phyloP scores from a whole-genome alignment of 92 coral and sea anemone species.

The Anthopleura xanthogrammica region DNA sequence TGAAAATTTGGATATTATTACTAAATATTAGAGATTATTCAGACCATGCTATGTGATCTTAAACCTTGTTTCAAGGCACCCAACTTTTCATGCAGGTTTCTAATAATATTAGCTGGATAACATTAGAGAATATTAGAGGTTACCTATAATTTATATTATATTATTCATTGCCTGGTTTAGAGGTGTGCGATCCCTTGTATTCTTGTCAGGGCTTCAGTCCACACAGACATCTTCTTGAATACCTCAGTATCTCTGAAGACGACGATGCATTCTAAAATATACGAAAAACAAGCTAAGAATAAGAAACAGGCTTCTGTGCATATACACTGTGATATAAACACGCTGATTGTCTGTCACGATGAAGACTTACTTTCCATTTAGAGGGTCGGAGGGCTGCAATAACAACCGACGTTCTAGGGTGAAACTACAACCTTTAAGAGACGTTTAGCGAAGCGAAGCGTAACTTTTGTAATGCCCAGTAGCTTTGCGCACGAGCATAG shows the following conservation, averaged over 20 bases:
- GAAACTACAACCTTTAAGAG: neutral
- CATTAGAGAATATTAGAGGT: neutral
- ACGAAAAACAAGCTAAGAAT: neutral
- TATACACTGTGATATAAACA: too few relatives aligned
- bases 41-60: neutral
- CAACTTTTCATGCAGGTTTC: neutral
- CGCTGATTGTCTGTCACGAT: too few relatives aligned
- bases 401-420: too few relatives aligned
- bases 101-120: neutral
- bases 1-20: neutral
- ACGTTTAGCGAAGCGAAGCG: neutral
- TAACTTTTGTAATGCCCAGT: neutral
- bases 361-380: too few relatives aligned
- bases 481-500: neutral
- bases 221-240: slow-evolving; percentile 39
- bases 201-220: slow-evolving; percentile 47
- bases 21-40: neutral
- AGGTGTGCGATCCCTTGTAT: neutral
- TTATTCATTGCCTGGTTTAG: neutral
- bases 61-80: neutral
- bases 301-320: too few relatives aligned
- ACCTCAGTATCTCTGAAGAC: slow-evolving; percentile 43
- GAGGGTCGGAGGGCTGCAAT: too few relatives aligned
- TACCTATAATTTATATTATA: neutral
- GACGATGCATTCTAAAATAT: slow-evolving; percentile 40